Evolutionary conservation across 2,113 vertebrate genomes (phyloP), one percentile per base, ranked within the genome.

Genomic region (Xenopus tropicalis): DNA sequence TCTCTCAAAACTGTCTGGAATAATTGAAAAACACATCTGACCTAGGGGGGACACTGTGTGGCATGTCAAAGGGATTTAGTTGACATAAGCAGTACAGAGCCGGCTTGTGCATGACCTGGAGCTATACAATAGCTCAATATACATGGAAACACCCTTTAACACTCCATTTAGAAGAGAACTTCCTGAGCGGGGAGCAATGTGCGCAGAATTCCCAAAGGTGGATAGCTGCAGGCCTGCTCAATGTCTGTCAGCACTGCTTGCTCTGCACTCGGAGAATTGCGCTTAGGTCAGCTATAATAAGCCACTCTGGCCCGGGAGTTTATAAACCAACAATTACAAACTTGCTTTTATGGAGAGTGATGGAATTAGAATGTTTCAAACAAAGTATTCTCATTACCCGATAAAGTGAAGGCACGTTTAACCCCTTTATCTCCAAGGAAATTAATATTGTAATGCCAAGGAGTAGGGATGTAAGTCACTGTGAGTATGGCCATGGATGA

Each of bases 1-100:
- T 68, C 51, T 62, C 57, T 23, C 66, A 44, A 37, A 37, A 62
- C 58, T 29, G 44, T 66, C 58, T 62, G 59, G 22, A 68, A 62
- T 74, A 67, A 68, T 74, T 74, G 65, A 61, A 74, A 61, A 74
- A 74, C 64, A 74, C 72, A 44, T 14, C 46, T 68, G 72, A 74
- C 65, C 66, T 58, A 37, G 1, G 44, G 22, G 57, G 42, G 66
- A 43, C 66, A 61, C 19, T 69, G 66, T 67, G 72, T 51, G 46
- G 57, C n/a, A 69, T 75, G 51, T 61, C 66, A 75, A 69, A 69
- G 57, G 57, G 44, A 69, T 69, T 42, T 69, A 75, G 61, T 69
- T 75, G 72, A 69, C 65, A 69, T 69, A 62, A 75, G 57, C 57
- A 68, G 44, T 24, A 54, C 44, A 69, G 72, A 63, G 65, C 14